Base-by-base conservation (phyloP, 2,113 vertebrate species). In the Nannobrachium achirus region DNA sequence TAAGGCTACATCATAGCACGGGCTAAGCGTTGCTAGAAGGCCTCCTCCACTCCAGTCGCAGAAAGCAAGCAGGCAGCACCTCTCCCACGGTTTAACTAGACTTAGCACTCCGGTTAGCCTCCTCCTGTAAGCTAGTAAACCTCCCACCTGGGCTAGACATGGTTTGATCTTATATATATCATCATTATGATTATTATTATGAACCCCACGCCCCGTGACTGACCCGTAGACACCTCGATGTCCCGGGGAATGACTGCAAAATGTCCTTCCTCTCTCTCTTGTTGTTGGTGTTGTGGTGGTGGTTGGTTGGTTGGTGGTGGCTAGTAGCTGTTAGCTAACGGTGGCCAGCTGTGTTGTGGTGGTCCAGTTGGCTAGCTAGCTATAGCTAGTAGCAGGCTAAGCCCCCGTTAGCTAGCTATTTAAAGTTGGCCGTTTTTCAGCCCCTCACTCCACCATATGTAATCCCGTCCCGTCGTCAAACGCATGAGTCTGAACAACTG, bases 211-310 rank as follows among this genome's bases (percentile, higher is more conserved):
- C 25, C 10, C 39, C 5, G 16, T 53, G 38, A 90, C 89, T 91
- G 79, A 91, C 89, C 88, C 85, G 73, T 58, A 87, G 89, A 87
- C 85, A 84, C 86, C 85, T 74, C 75, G 85, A 81, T 86, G 89
- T 88, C 85, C 86, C 83, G 82, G 88, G 88, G 71, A 80, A 40
- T 50, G 82, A 71, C 69, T 77, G 75, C 63, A 58, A 82, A n/a
- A 65, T 76, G 76, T 85, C 71, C 77, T 79, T 78, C 81, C 81
- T 89, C 84, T 86, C 81, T 89, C 84, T 86, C 77, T 80, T 83
- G 84, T 86, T 83, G 84, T 84, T 58, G 56, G 15, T 40, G 33
- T 59, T 41, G 55, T 58, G 10, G 56, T 59, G 81, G 61, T 81
- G 83, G 62, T 79, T 83, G 78, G 59, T n/a, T 75, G 64, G 71